A percentile compares a stretch with the other conserved stretches of the same genome.
These are phyloP conservation scores for Paracanthobrama guichenoti DNA, from an alignment of 2,113 vertebrate genomes.

Conservation along the genomic window DNA sequence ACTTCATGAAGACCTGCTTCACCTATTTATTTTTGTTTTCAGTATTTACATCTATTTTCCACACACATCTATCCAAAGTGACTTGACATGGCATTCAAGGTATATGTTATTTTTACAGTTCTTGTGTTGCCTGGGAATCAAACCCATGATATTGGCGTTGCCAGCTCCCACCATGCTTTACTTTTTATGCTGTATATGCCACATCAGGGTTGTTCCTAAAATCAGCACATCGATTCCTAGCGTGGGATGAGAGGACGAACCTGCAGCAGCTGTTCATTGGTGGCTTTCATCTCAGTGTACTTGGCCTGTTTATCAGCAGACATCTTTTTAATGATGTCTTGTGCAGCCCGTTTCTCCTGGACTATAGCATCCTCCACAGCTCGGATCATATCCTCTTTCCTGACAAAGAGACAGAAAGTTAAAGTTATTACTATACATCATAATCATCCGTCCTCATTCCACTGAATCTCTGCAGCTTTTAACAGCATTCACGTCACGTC, in stretches of 20 bases:
- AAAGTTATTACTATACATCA: background rate
- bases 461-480: background rate
- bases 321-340: conserved; percentile 89
- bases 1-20: too few species aligned
- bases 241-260: conserved; percentile 47
- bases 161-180: too few species aligned
- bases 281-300: conserved; percentile 84
- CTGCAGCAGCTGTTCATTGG: conserved; percentile 89
- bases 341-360: conserved; percentile 82
- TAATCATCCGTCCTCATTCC: background rate
- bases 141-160: too few species aligned
- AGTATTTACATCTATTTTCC: too few species aligned
- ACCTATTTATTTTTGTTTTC: too few species aligned
- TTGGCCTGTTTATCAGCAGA: conserved; percentile 82
- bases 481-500: background rate
- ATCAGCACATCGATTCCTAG: background rate
- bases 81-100: too few species aligned
- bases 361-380: conserved; percentile 83
- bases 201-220: too few species aligned
- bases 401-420: conserved; percentile 61
- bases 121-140: too few species aligned
- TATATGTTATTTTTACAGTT: too few species aligned
- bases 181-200: too few species aligned
- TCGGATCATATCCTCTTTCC: conserved; percentile 87
- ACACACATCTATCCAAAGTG: too few species aligned